Base-by-base conservation (phyloP, 2,113 vertebrate genomes). In the Pelodiscus sinensis region DNA sequence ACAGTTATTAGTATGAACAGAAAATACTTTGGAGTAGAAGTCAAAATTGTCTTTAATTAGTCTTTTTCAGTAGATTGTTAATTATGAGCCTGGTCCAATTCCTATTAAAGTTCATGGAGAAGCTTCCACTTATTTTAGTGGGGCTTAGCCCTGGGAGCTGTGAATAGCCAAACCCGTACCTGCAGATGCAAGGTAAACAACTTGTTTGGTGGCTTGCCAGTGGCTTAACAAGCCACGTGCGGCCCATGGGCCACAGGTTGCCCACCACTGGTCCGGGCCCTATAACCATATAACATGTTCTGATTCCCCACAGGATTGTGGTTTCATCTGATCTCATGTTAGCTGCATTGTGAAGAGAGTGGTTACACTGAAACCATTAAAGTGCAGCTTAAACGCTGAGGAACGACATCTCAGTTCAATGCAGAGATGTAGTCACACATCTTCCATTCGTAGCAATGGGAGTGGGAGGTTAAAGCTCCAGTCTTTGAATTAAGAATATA, bases 291-390 rank as follows among this genome's bases (percentile, higher is more conserved):
- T 84, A 87, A 82, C 56, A 56, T 82, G 83, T 44, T 77, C 71
- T 79, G 25, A 35, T 92, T 91, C 92, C 79, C 84, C 92, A 10
- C 55, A 82, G 95, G 54, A 51, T 87, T 15, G 79, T 15, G 88
- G 80, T 95, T 95, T 94, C 86, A 75, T 85, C 58, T 81, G 56
- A 88, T 35, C 1, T 2, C 81, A 88, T 9, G 86, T 84, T 91
- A 95, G 94, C 91, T 86, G 77, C 90, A 91, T 31, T 92, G 96
- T 93, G 81, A 19, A 57, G 82, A 90, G 92, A 91, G 88, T 87
- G 82, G 88, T 83, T 96, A 65, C 14, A 54, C 52, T 54, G 52
- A 12, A 54, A 54, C 52, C 10, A 54, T 14, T 54, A 14, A 86
- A 82, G 80, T n/a, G 80, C 5, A 35, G 65, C 4, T 9, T 35